Base-by-base conservation (phyloP, 2,113 vertebrate genomes). In the Anarrhichthys ocellatus region DNA sequence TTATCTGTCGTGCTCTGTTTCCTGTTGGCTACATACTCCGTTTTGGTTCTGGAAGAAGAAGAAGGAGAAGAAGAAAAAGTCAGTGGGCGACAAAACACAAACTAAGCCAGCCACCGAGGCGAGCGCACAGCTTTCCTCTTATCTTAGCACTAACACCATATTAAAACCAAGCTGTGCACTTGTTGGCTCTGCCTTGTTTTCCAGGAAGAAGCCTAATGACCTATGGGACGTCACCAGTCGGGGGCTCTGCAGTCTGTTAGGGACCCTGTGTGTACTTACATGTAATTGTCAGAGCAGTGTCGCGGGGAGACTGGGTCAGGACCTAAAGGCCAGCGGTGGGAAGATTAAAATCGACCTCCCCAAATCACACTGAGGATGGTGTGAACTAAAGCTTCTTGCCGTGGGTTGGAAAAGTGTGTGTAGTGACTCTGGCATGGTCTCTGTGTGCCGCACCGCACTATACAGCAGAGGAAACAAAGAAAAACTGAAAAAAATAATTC, bases 191-290 rank as follows among this genome's bases (percentile, higher is more conserved):
- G 70, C 78, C 72, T 78, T 86, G 87, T 89, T 89, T 90, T 83
- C 58, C 81, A 77, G 73, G 77, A 85, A 83, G 82, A 54, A 64
- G 70, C 85, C 86, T 91, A 90, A 93, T 90, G 87, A 92, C 88
- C 86, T 87, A 3, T 73, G 88, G 91, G 91, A 90, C 64, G 76
- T 78, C 74, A 61, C 71, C 75, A 68, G 63, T 81, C 69, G 32
- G 81, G 56, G 54, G 78, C 76, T 75, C 74, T 62, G 83, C 79
- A 68, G 78, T 82, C 83, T 79, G 81, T 88, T 87, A 84, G 86
- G 73, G 72, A 86, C 73, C 82, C 74, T 70, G 46, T 89, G 84
- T 93, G 81, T 86, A 61, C 71, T 82, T 84, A 83, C 27, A 32
- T 84, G 69, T 86, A 83, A 86, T 86, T 91, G 86, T 89, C 76